Conservation (phyloP, 2,888 invertebrate genomes). For the Polydesmus complanatus region DNA sequence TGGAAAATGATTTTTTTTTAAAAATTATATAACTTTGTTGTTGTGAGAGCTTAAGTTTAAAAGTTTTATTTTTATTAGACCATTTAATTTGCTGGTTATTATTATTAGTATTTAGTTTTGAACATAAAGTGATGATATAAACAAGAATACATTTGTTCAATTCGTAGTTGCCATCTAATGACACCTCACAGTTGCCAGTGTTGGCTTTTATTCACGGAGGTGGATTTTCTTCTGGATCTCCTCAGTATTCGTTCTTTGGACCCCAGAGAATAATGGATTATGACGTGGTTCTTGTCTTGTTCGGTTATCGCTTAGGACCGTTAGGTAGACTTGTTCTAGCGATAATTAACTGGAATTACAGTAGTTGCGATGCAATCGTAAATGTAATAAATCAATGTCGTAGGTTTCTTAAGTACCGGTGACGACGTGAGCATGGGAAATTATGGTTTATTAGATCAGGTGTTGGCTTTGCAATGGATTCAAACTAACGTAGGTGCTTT, state of each 20-base stretch:
- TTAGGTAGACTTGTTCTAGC: too few species aligned
- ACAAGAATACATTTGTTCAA: too few species aligned
- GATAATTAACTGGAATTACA: too few species aligned
- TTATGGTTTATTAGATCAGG: conserved; percentile 14
- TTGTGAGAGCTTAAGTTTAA: too few species aligned
- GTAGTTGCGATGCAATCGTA: too few species aligned
- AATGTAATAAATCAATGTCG: too few species aligned
- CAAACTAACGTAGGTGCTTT: conserved; percentile 12
- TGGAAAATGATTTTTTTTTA: too few species aligned
- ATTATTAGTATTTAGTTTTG: too few species aligned
- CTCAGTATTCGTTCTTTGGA: neutral
- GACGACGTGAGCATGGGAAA: conserved; percentile 6
- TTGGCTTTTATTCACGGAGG: neutral
- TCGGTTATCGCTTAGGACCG: conserved; percentile 19
- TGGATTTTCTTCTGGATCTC: neutral
- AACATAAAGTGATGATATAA: too few species aligned
- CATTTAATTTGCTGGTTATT: too few species aligned
- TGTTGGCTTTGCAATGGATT: conserved; percentile 11
- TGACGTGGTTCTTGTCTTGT: conserved; percentile 18
- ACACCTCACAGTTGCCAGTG: neutral
- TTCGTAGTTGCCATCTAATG: neutral
- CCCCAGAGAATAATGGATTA: conserved; percentile 7
- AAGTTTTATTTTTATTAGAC: too few species aligned
- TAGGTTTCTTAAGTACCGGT: conserved; percentile 15
- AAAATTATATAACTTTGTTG: too few species aligned